A percentile compares a stretch with the other conserved stretches of the same genome.
Conservation (phyloP, 2,797 vertebrate species). For the Hydrophis major region DNA sequence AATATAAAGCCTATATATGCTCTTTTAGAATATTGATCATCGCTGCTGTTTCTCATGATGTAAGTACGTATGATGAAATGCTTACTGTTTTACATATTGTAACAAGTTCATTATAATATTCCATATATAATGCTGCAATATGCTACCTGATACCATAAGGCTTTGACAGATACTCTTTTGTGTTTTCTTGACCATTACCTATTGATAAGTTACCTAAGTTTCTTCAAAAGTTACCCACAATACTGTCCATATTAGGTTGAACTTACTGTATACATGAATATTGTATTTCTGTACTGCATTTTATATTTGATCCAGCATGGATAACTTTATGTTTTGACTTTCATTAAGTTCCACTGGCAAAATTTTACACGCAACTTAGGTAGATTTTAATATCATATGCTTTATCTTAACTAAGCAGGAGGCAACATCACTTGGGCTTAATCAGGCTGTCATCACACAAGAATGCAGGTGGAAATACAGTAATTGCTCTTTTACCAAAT, state of each 20-base stretch:
- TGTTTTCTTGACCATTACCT: background rate
- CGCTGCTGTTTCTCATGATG: background rate
- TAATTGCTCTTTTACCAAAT: background rate
- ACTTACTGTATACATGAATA: background rate
- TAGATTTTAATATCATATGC: background rate
- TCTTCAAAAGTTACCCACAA: background rate
- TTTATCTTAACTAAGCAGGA: background rate
- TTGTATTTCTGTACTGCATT: background rate
- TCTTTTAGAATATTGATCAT: slow-evolving; percentile 25
- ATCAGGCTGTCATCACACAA: background rate
- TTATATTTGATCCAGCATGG: background rate
- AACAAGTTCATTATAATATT: background rate
- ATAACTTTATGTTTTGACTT: background rate
- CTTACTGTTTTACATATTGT: background rate
- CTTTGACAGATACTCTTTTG: background rate
- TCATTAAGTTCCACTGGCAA: background rate
- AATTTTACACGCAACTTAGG: background rate
- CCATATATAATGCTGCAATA: slow-evolving; percentile 14
- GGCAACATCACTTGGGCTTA: background rate
- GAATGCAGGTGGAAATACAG: background rate
- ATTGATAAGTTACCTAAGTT: background rate
- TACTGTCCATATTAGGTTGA: background rate
- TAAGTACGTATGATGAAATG: slow-evolving; percentile 35
- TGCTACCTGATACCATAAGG: background rate
- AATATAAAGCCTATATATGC: background rate